Evolutionary conservation across 2,113 vertebrate species (phyloP).

Genomic region (Sakesphorus luctuosus): DNA sequence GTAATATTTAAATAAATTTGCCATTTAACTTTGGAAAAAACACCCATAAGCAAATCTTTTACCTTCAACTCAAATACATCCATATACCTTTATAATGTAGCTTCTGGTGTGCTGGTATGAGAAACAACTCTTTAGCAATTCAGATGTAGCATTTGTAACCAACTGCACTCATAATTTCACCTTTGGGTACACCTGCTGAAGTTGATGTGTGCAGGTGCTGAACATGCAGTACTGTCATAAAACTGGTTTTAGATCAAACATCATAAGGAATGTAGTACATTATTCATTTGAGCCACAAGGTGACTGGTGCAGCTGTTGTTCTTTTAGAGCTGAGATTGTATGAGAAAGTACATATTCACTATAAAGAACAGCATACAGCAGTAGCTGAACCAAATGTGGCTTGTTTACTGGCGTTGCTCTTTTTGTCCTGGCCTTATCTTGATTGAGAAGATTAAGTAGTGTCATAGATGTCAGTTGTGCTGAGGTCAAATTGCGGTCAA

Average conservation of each 20-base stretch:
- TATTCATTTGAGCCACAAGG: too few relatives aligned
- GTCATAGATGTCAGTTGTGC: too few relatives aligned
- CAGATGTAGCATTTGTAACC: not conserved
- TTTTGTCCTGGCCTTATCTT: too few relatives aligned
- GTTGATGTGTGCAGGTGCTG: not conserved
- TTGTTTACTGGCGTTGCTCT: too few relatives aligned
- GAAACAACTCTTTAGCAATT: not conserved
- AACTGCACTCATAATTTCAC: not conserved
- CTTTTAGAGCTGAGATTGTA: too few relatives aligned
- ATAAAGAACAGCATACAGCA: too few relatives aligned
- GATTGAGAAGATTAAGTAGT: too few relatives aligned
- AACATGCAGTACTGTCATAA: not conserved
- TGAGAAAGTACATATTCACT: too few relatives aligned
- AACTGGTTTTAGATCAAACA: not conserved
- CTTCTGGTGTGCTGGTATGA: not conserved
- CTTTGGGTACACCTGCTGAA: not conserved
- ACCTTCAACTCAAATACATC: not conserved
- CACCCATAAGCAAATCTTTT: not conserved
- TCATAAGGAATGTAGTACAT: not conserved
- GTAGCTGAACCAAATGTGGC: too few relatives aligned
- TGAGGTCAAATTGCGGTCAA: too few relatives aligned
- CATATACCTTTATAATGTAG: not conserved
- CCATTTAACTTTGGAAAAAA: not conserved
- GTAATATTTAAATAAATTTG: not conserved
- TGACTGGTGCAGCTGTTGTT: too few relatives aligned